Evolutionary conservation across 2,113 vertebrate species (phyloP).

Genomic region (Tretioscincus oriximinensis): DNA sequence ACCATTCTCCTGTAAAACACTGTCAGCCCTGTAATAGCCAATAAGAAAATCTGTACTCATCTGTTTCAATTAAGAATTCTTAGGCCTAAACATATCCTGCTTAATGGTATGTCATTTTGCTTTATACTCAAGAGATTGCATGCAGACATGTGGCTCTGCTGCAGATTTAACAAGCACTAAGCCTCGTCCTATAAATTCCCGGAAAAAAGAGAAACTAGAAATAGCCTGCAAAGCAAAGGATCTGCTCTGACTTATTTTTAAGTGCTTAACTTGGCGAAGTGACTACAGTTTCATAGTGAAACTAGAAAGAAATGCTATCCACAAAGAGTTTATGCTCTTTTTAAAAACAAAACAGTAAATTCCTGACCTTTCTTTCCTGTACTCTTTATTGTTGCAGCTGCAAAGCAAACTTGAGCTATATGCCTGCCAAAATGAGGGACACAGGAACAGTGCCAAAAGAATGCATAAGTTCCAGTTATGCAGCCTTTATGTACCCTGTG

Average conservation of each 20-base stretch:
- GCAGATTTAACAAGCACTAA: conserved; percentile 15
- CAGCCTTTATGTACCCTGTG: not conserved
- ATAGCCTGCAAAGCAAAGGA: not conserved
- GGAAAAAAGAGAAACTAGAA: conserved; percentile 5
- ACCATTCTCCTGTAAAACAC: not conserved
- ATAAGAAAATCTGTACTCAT: not conserved
- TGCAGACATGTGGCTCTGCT: not conserved
- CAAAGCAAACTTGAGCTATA: not conserved
- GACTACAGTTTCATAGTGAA: not conserved
- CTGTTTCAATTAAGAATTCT: not conserved
- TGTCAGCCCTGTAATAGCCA: not conserved
- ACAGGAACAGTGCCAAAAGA: not conserved
- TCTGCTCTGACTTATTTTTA: conserved; percentile 5
- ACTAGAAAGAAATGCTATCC: not conserved
- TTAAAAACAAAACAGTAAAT: not conserved
- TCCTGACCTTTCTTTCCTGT: not conserved
- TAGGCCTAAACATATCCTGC: not conserved
- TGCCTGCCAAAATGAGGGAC: not conserved
- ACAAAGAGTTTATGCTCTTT: not conserved
- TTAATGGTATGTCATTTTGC: not conserved
- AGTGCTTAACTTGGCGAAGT: not conserved
- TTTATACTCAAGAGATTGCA: not conserved
- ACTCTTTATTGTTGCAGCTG: conserved; percentile 29
- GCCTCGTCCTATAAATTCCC: not conserved
- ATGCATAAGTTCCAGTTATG: conserved; percentile 1